These are phyloP conservation scores for Troides oblongomaculatus DNA, from an alignment of 2,888 invertebrate species.

Conservation along the genomic window DNA sequence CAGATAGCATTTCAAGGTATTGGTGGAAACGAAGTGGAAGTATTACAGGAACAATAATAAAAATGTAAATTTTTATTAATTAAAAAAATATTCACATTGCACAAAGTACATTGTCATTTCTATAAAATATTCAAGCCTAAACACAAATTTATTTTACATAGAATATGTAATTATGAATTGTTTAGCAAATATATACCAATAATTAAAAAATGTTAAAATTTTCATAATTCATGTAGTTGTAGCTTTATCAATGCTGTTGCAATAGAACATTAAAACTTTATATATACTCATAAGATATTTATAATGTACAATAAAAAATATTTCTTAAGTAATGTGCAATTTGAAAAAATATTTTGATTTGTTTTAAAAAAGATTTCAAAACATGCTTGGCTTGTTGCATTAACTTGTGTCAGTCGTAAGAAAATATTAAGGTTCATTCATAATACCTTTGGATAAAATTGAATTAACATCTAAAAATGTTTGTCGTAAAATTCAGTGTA, in stretches of 20 bases:
- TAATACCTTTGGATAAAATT: too few relatives aligned
- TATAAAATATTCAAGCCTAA: conserved; percentile 6
- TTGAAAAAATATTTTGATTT: not conserved
- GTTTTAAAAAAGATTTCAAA: not conserved
- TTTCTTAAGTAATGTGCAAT: not conserved
- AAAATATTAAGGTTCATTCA: too few relatives aligned
- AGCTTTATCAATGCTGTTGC: too few relatives aligned
- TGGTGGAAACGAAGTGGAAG: conserved; percentile 44
- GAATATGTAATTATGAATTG: not conserved
- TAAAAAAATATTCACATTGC: conserved; percentile 21
- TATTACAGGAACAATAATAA: conserved; percentile 34
- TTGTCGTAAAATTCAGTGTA: too few relatives aligned
- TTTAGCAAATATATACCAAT: not conserved
- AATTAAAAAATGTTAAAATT: not conserved
- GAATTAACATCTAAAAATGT: too few relatives aligned
- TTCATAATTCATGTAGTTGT: too few relatives aligned
- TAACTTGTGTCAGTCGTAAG: not conserved
- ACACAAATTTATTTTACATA: conserved; percentile 15
- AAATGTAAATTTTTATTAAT: conserved; percentile 19
- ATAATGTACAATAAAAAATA: too few relatives aligned
- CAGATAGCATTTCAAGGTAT: conserved; percentile 47
- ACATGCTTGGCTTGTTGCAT: not conserved
- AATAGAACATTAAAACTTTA: too few relatives aligned
- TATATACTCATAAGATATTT: too few relatives aligned
- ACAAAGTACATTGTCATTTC: conserved; percentile 24